Evolutionary conservation across 2,797 vertebrate genomes (phyloP).

Genomic region (Xenopus petersii): DNA sequence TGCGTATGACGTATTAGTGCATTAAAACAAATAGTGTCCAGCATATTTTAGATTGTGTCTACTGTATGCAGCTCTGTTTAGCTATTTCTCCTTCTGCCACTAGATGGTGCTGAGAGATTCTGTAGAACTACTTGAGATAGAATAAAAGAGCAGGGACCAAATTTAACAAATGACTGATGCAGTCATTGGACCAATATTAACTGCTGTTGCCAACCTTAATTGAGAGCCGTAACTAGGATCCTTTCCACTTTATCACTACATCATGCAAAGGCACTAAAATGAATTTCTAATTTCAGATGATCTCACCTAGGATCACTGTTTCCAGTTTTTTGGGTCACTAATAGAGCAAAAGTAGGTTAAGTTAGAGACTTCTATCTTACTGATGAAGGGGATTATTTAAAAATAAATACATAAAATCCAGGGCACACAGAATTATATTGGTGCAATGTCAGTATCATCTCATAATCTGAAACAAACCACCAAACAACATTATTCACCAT

Average conservation of each 20-base stretch:
- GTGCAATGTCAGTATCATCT: too few relatives aligned
- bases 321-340: conserved; percentile 30
- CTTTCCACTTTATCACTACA: conserved; percentile 42
- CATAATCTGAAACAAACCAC: too few relatives aligned
- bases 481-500: too few relatives aligned
- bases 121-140: neutral
- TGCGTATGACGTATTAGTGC: too few relatives aligned
- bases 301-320: conserved; percentile 27
- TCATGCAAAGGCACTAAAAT: conserved; percentile 39
- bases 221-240: conserved; percentile 44
- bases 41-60: neutral
- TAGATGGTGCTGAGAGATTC: conserved; percentile 35
- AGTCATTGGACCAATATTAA: conserved; percentile 42
- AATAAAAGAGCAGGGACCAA: conserved; percentile 5
- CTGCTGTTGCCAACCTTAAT: conserved; percentile 39
- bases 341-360: conserved; percentile 40
- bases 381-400: conserved; percentile 32
- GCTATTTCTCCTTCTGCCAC: conserved; percentile 14
- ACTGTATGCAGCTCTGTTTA: neutral
- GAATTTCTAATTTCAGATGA: conserved; percentile 38
- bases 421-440: too few relatives aligned
- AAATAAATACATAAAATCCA: neutral
- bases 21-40: too few relatives aligned
- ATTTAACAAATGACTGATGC: conserved; percentile 43
- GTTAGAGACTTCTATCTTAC: conserved; percentile 18